Percentiles rank a stretch among this genome's conserved stretches.
phyloP scores from a whole-genome alignment of 1,140 invertebrate genomes.

The Limonius californicus region DNA sequence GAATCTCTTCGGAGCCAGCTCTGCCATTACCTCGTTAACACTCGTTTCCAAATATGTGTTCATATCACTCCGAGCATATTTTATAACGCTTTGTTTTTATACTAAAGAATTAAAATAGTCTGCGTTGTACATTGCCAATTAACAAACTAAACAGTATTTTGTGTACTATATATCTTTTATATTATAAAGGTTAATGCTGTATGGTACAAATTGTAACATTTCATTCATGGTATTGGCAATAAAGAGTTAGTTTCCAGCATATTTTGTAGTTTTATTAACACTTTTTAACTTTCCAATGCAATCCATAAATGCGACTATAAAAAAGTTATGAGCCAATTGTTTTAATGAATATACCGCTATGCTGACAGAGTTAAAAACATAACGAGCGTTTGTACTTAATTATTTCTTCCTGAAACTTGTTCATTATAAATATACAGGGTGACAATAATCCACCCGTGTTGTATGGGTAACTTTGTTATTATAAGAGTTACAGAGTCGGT shows the following conservation, averaged over 20 bases:
- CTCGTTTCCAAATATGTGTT: constrained; percentile 42
- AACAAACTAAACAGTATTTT: constrained; percentile 26
- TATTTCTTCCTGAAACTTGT: no score
- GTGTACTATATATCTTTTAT: constrained; percentile 19
- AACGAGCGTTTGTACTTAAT: no score
- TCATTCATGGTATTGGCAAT: constrained; percentile 44
- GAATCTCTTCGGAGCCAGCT: constrained; percentile 35
- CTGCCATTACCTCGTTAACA: constrained; percentile 43
- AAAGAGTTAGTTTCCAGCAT: constrained; percentile 45
- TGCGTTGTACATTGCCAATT: constrained; percentile 21
- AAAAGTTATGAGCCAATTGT: no score
- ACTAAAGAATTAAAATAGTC: constrained; percentile 20
- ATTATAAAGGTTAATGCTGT: constrained; percentile 27
- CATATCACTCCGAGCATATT: constrained; percentile 39
- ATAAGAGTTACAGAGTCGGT: no score
- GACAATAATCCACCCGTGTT: no score
- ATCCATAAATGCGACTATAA: no score
- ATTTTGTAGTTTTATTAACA: no score
- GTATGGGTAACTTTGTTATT: no score
- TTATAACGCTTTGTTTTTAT: constrained; percentile 37
- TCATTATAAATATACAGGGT: no score
- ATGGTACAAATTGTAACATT: constrained; percentile 40
- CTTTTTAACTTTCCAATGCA: no score
- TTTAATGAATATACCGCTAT: no score
- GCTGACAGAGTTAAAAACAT: no score